phyloP scores from a whole-genome alignment of 2,113 vertebrate species.

The Silurus glanis region DNA sequence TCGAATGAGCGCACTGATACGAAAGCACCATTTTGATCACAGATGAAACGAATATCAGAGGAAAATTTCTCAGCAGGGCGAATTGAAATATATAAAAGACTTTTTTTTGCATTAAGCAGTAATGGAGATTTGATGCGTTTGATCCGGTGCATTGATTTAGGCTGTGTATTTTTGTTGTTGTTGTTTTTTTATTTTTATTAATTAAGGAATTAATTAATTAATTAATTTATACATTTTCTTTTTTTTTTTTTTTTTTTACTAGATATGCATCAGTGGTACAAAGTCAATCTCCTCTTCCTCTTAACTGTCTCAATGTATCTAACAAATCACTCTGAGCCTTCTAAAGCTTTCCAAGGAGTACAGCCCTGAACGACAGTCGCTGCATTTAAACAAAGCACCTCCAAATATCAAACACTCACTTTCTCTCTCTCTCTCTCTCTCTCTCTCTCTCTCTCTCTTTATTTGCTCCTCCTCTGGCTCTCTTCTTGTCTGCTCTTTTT shows the following conservation, averaged over 20 bases:
- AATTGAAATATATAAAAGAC: not conserved
- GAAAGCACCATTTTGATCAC: not conserved
- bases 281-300: not conserved
- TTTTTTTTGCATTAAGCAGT: no score
- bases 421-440: not conserved
- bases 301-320: constrained; percentile 5
- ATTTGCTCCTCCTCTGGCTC: constrained; percentile 12
- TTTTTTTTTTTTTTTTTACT: not conserved
- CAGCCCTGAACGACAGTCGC: not conserved
- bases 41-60: not conserved
- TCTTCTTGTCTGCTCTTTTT: constrained; percentile 30
- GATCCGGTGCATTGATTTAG: not conserved
- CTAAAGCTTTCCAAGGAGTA: constrained; percentile 1
- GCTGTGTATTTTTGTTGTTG: no score
- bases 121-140: constrained; percentile 7
- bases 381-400: constrained; percentile 15
- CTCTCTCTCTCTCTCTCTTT: constrained; percentile 26
- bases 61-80: not conserved
- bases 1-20: not conserved
- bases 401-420: constrained; percentile 37
- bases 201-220: no score
- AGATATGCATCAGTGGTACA: not conserved
- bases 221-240: no score
- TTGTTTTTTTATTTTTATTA: no score
- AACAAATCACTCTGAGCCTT: constrained; percentile 17